phyloP scores from a whole-genome alignment of 2,888 invertebrate species.

The Heliconius ismenius region DNA sequence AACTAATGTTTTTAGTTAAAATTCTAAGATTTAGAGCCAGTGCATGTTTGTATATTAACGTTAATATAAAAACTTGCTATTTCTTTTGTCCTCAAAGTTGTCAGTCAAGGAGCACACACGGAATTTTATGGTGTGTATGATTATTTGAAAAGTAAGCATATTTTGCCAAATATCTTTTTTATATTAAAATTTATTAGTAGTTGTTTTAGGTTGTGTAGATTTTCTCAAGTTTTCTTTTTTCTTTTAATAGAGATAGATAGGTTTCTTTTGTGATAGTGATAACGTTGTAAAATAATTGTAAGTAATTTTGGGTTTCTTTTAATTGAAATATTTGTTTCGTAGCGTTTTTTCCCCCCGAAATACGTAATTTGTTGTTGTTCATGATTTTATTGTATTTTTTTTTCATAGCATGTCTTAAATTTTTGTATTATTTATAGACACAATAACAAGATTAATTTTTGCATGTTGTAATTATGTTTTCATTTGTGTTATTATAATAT shows the following conservation, averaged over 20 bases:
- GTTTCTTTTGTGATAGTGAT: neutral
- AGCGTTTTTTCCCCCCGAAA: neutral
- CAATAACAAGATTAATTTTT: neutral
- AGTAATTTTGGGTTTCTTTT: neutral
- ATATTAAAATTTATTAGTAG: neutral
- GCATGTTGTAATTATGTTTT: neutral
- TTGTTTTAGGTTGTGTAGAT: neutral
- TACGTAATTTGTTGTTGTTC: neutral
- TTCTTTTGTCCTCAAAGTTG: conserved; percentile 67
- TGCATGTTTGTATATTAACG: conserved; percentile 13
- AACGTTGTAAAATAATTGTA: neutral
- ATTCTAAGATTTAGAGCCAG: neutral
- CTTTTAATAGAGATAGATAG: neutral
- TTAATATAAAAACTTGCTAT: conserved; percentile 51
- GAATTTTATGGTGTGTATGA: conserved; percentile 74
- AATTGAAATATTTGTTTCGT: neutral
- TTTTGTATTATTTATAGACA: neutral
- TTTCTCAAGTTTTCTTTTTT: neutral
- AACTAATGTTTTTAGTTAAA: neutral
- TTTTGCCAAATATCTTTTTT: neutral
- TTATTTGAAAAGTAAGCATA: conserved; percentile 25
- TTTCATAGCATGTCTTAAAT: neutral
- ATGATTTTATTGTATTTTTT: neutral
- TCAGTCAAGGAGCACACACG: conserved; percentile 72
- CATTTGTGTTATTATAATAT: neutral